Evolutionary conservation across 2,113 vertebrate species (phyloP).

Genomic region (Hyaena hyaena): DNA sequence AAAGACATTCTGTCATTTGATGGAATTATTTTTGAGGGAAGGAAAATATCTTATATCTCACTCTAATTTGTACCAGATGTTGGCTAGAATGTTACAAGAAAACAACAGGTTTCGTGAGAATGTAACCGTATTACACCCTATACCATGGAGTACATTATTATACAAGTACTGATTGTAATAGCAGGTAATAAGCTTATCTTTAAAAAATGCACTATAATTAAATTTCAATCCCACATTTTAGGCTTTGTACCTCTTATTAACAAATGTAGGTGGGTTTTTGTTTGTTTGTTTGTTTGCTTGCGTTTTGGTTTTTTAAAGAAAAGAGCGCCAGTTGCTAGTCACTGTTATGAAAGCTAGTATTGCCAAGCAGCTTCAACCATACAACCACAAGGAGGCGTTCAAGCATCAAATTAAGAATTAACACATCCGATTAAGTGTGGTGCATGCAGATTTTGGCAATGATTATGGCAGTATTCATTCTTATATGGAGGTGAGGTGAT

Average conservation of each 20-base stretch:
- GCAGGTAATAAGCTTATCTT: not conserved
- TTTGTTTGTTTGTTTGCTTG: not conserved
- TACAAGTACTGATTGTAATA: not conserved
- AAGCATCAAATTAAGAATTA: constrained; percentile 79
- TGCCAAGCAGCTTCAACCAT: not conserved
- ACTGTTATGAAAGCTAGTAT: not conserved
- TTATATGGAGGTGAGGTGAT: not conserved
- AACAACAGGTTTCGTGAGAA: not conserved
- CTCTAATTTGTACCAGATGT: constrained; percentile 41
- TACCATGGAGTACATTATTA: too few relatives aligned
- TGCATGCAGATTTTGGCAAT: not conserved
- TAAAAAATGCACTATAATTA: not conserved
- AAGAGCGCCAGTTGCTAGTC: not conserved
- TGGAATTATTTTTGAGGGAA: not conserved
- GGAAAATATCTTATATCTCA: not conserved
- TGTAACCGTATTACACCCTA: not conserved
- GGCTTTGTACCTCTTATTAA: not conserved
- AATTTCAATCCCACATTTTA: not conserved
- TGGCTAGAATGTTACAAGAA: not conserved
- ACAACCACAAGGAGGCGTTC: constrained; percentile 86
- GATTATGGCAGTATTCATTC: not conserved
- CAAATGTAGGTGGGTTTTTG: not conserved
- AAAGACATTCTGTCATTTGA: not conserved
- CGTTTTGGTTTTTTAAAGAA: not conserved
- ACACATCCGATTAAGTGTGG: not conserved